These are phyloP conservation scores for Pseudolycoriella hygida DNA, from an alignment of 2,888 invertebrate genomes.

Conservation along the genomic window DNA sequence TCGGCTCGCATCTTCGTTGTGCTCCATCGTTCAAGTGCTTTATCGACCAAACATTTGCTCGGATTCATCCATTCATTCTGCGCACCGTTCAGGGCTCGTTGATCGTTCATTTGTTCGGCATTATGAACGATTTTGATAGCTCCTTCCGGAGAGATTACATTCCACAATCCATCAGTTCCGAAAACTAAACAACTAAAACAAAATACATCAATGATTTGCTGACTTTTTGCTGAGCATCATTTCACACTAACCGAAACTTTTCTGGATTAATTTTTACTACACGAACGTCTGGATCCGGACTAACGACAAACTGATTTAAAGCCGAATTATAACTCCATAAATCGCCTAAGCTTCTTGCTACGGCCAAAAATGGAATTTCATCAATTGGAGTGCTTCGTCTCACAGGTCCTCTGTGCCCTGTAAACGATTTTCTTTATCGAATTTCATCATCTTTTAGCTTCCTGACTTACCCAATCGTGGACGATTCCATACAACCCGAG, in stretches of 20 bases:
- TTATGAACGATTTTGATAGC: constrained; percentile 72
- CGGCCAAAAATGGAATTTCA: constrained; percentile 89
- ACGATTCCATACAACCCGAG: constrained; percentile 93
- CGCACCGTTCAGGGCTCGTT: constrained; percentile 25
- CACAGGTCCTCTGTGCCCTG: constrained; percentile 54
- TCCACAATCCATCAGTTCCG: constrained; percentile 94
- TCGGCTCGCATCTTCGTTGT: constrained; percentile 79
- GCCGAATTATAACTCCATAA: constrained; percentile 94
- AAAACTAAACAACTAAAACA: constrained; percentile 67
- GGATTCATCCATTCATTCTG: constrained; percentile 64
- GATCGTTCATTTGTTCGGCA: constrained; percentile 63
- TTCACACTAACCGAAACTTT: constrained; percentile 34
- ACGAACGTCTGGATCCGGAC: constrained; percentile 89
- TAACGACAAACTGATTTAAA: constrained; percentile 86
- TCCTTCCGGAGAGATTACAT: constrained; percentile 72
- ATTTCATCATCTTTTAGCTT: too few relatives aligned
- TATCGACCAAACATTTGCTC: constrained; percentile 73
- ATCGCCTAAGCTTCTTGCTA: constrained; percentile 90
- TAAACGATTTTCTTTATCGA: too few relatives aligned
- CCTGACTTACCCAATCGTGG: constrained; percentile 56
- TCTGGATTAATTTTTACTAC: constrained; percentile 67
- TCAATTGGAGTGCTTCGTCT: constrained; percentile 79
- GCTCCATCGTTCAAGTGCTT: constrained; percentile 68
- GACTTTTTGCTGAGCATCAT: neutral
- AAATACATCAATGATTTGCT: neutral